Evolutionary conservation across 1,140 invertebrate genomes (phyloP).

Genomic region (Microplitis mediator): DNA sequence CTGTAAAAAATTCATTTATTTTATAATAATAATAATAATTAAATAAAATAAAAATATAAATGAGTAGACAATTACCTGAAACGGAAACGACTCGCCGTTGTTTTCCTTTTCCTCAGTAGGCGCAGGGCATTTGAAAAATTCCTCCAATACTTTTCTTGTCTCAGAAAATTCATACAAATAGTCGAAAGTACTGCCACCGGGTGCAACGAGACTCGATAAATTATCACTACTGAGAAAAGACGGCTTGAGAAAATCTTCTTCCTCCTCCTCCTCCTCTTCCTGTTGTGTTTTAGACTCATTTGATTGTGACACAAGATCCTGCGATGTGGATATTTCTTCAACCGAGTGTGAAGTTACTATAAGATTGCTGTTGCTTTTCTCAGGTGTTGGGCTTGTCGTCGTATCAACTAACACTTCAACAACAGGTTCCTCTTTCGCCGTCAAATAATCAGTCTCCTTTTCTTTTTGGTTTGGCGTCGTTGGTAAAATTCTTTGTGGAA

Average conservation of each 20-base stretch:
- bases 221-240: constrained; percentile 51
- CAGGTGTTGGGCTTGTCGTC: constrained; percentile 1
- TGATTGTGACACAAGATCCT: constrained; percentile 10
- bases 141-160: constrained; percentile 87
- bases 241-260: constrained; percentile 51
- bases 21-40: constrained; percentile 9
- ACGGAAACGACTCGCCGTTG: constrained; percentile 54
- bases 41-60: constrained; percentile 15
- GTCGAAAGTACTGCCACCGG: constrained; percentile 71
- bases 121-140: constrained; percentile 85
- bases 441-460: constrained; percentile 47
- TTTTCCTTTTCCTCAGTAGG: constrained; percentile 66
- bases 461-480: constrained; percentile 59
- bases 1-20: constrained; percentile 46
- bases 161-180: constrained; percentile 91
- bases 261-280: constrained; percentile 48
- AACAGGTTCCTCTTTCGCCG: constrained; percentile 14
- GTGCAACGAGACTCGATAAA: constrained; percentile 54
- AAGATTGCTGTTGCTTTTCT: constrained; percentile 12
- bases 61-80: constrained; percentile 57
- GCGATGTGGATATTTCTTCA: constrained; percentile 15
- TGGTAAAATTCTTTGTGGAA: constrained; percentile 70
- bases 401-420: constrained; percentile 19
- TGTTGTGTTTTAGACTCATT: constrained; percentile 41
- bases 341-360: constrained; percentile 23